These are phyloP conservation scores for Andricus quercusramuli DNA, from an alignment of 2,888 invertebrate genomes.

Conservation along the genomic window DNA sequence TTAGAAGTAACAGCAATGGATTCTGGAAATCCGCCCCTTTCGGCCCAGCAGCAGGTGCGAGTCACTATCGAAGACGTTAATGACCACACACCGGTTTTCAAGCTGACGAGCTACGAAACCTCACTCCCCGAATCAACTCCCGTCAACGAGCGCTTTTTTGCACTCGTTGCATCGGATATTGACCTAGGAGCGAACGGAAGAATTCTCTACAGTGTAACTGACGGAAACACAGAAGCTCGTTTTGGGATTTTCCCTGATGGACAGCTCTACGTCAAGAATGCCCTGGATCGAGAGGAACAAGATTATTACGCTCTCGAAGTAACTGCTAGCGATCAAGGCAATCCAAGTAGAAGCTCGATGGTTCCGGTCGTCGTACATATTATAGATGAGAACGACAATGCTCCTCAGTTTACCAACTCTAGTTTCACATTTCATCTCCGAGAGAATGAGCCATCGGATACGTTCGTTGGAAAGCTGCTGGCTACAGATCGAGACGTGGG, in stretches of 20 bases:
- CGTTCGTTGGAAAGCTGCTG: conserved; percentile 94
- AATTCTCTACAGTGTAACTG: conserved; percentile 89
- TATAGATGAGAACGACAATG: conserved; percentile 97
- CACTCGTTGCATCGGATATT: conserved; percentile 92
- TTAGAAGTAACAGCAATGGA: conserved; percentile 93
- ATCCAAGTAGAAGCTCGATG: conserved; percentile 88
- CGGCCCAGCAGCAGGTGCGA: conserved; percentile 87
- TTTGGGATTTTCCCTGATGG: conserved; percentile 98
- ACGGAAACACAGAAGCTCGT: conserved; percentile 91
- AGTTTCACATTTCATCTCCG: conserved; percentile 94
- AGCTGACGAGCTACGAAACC: conserved; percentile 94
- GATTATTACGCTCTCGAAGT: conserved; percentile 95
- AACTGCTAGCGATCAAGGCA: conserved; percentile 90
- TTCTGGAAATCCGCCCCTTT: conserved; percentile 87
- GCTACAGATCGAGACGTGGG: conserved; percentile 95
- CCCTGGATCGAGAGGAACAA: conserved; percentile 92
- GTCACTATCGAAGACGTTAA: conserved; percentile 93
- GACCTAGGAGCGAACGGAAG: conserved; percentile 91
- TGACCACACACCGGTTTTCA: conserved; percentile 96
- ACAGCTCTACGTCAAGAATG: conserved; percentile 91
- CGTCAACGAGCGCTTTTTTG: conserved; percentile 94
- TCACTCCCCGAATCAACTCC: conserved; percentile 93
- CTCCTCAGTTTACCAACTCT: conserved; percentile 93
- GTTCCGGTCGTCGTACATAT: conserved; percentile 96
- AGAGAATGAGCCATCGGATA: conserved; percentile 93